phyloP scores from a whole-genome alignment of 2,113 vertebrate genomes.

The Deroptyus accipitrinus region DNA sequence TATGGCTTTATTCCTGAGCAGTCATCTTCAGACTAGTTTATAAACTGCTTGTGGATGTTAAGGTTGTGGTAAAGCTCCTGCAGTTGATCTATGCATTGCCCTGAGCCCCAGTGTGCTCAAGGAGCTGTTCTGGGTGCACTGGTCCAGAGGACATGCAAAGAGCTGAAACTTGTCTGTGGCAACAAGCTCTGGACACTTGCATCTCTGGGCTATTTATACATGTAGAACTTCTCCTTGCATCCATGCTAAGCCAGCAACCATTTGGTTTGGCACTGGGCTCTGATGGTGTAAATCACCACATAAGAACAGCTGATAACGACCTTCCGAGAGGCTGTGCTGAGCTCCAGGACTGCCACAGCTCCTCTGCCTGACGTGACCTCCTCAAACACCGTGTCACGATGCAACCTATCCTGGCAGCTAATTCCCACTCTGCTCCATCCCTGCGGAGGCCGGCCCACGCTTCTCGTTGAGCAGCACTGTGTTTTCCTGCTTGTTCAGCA shows the following conservation, averaged over 20 bases:
- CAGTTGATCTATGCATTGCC: not conserved
- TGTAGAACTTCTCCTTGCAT: not conserved
- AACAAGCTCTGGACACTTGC: not conserved
- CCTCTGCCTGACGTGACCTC: not conserved
- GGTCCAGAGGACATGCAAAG: not conserved
- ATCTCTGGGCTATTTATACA: not conserved
- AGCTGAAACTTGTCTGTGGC: not conserved
- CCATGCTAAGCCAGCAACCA: not conserved
- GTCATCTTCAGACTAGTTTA: not conserved
- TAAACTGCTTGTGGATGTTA: not conserved
- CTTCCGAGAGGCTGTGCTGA: not conserved
- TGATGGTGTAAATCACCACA: not conserved
- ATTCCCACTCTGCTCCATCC: not conserved
- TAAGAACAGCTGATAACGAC: not conserved
- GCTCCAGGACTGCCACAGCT: not conserved
- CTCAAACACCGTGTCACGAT: accelerated
- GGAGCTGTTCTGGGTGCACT: not conserved
- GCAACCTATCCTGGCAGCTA: not conserved
- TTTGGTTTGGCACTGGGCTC: not conserved
- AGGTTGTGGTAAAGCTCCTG: not conserved
- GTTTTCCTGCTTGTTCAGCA: not conserved
- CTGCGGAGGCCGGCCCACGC: accelerated
- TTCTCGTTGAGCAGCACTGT: accelerated
- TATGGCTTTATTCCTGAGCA: not conserved
- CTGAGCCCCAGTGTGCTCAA: accelerated